These are phyloP conservation scores for Suricata suricatta DNA, from an alignment of 2,113 vertebrate species.

Conservation along the genomic window DNA sequence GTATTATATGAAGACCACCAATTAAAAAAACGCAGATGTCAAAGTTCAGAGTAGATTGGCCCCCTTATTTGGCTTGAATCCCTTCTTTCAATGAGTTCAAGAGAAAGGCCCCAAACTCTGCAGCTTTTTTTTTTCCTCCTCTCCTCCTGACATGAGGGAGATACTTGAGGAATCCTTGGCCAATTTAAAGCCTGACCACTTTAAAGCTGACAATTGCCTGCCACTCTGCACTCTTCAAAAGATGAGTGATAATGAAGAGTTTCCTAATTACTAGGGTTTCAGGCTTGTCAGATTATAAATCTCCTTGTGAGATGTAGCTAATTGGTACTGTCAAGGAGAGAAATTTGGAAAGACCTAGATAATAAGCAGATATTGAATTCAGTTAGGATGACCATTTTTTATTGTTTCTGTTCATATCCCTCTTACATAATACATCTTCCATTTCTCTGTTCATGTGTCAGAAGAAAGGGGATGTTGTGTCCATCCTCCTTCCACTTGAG, in stretches of 20 bases:
- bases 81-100: neutral
- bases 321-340: constrained; percentile 52
- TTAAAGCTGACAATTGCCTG: constrained; percentile 50
- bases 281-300: constrained; percentile 57
- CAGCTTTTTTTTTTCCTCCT: neutral
- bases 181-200: constrained; percentile 47
- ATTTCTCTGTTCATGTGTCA: neutral
- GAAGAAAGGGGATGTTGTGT: neutral
- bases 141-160: neutral
- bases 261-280: constrained; percentile 49
- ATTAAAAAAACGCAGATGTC: neutral
- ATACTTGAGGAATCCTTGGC: neutral
- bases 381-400: constrained; percentile 26
- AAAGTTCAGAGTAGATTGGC: neutral
- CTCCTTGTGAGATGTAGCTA: constrained; percentile 28
- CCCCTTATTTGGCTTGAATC: neutral
- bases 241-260: constrained; percentile 61
- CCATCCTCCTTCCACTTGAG: neutral
- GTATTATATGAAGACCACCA: neutral
- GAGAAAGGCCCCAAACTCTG: neutral
- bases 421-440: constrained; percentile 18
- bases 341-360: constrained; percentile 57
- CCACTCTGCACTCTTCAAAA: constrained; percentile 45
- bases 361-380: constrained; percentile 61
- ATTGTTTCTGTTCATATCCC: constrained; percentile 10